These are phyloP conservation scores for Shargacucullia verbasci DNA, from an alignment of 2,888 invertebrate genomes.

Conservation along the genomic window DNA sequence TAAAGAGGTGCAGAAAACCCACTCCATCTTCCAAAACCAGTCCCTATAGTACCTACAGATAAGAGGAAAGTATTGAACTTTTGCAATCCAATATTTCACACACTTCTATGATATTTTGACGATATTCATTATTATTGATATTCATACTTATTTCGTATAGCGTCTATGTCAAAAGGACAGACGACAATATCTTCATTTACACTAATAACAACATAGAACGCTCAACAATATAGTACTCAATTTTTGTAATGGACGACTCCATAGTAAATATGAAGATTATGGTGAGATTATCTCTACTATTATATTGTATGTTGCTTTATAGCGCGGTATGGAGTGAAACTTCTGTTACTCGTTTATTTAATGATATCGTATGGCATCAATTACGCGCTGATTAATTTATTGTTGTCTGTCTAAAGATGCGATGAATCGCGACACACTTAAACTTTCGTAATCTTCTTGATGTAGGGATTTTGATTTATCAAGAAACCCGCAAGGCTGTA, in stretches of 20 bases:
- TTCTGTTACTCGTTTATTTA: constrained; percentile 18
- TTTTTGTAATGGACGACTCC: no score
- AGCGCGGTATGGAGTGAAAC: neutral
- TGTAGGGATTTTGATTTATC: constrained; percentile 1
- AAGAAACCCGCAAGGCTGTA: neutral
- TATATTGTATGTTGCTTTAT: no score
- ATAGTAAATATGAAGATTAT: no score
- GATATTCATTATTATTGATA: no score
- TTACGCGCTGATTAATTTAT: constrained; percentile 45
- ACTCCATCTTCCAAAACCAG: no score
- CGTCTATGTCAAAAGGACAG: no score
- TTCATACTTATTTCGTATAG: no score
- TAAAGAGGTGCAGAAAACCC: constrained; percentile 14
- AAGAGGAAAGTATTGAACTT: neutral
- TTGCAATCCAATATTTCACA: neutral
- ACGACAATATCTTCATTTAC: no score
- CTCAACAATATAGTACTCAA: no score
- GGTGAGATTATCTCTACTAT: no score
- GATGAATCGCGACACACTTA: constrained; percentile 28
- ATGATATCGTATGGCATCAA: constrained; percentile 23
- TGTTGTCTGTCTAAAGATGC: constrained; percentile 19
- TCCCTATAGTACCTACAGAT: no score
- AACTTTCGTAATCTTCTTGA: constrained; percentile 17
- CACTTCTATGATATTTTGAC: neutral
- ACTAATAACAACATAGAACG: no score